phyloP scores from a whole-genome alignment of 2,113 vertebrate species.

The Nothoprocta pentlandii region DNA sequence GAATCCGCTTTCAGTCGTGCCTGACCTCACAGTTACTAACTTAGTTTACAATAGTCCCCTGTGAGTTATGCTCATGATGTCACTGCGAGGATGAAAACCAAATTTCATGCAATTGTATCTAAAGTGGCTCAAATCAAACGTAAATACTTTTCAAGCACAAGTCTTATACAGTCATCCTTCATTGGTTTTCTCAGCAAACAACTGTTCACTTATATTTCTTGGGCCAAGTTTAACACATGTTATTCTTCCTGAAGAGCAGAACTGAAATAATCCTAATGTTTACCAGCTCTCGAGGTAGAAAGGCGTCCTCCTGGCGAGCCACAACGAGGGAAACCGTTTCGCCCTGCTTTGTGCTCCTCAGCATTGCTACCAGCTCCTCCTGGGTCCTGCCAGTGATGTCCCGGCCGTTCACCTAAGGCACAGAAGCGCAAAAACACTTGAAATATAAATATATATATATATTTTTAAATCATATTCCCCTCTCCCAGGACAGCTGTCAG shows the following conservation, averaged over 20 bases:
- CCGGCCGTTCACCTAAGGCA: conserved; percentile 89
- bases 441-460: too few species aligned
- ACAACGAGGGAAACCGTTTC: conserved; percentile 89
- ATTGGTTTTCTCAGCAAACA: neutral
- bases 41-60: conserved; percentile 32
- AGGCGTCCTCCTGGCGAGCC: conserved; percentile 90
- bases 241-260: neutral
- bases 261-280: conserved; percentile 44
- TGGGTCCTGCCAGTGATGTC: conserved; percentile 90
- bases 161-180: neutral
- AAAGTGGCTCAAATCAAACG: conserved; percentile 29
- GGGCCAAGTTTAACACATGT: neutral
- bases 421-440: neutral
- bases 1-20: conserved; percentile 33
- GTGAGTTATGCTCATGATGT: conserved; percentile 40
- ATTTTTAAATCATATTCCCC: neutral
- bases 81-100: conserved; percentile 57
- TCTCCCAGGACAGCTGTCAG: neutral
- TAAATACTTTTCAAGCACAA: neutral
- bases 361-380: conserved; percentile 93
- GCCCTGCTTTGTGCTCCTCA: conserved; percentile 94
- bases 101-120: conserved; percentile 44
- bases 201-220: neutral
- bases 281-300: conserved; percentile 96
- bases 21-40: conserved; percentile 31